Percentiles rank a stretch among this genome's conserved stretches.
phyloP scores from a whole-genome alignment of 1,140 invertebrate genomes.

The Drosophila nasuta region DNA sequence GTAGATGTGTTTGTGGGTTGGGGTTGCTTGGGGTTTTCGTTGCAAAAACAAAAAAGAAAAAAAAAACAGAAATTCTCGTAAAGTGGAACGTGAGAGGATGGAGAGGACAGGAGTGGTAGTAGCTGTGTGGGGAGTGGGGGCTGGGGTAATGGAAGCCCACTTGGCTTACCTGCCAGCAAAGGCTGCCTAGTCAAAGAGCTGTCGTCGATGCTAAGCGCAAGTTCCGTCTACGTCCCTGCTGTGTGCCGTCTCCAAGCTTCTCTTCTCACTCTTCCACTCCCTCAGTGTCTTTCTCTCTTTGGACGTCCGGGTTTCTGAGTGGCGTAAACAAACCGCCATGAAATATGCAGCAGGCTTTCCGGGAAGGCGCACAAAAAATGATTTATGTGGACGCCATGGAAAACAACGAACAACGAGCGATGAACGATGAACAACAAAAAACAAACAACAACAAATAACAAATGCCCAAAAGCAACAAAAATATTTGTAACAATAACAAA shows the following conservation, averaged over 20 bases:
- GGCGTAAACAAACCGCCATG: slow-evolving; percentile 61
- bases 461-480: slow-evolving; percentile 6
- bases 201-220: slow-evolving; percentile 80
- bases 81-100: slow-evolving; percentile 8
- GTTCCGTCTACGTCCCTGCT: slow-evolving; percentile 14
- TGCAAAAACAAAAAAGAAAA: slow-evolving; percentile 58
- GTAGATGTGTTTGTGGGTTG: not conserved
- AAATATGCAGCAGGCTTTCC: slow-evolving; percentile 74
- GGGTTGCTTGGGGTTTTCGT: slow-evolving; percentile 23
- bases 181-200: slow-evolving; percentile 80
- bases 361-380: slow-evolving; percentile 73
- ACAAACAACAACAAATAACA: slow-evolving; percentile 32
- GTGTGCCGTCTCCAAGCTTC: not conserved
- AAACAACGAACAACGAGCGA: slow-evolving; percentile 49
- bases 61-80: slow-evolving; percentile 39
- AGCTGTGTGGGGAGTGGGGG: not conserved
- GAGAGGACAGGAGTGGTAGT: not conserved
- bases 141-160: slow-evolving; percentile 12
- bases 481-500: slow-evolving; percentile 67
- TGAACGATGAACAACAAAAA: slow-evolving; percentile 48
- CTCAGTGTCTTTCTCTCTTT: not conserved
- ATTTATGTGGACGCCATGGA: slow-evolving; percentile 76
- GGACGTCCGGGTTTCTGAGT: not conserved
- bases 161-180: slow-evolving; percentile 75
- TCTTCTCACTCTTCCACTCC: not conserved